Evolutionary conservation across 2,888 invertebrate species (phyloP).

Genomic region (Oeneis ivallda): DNA sequence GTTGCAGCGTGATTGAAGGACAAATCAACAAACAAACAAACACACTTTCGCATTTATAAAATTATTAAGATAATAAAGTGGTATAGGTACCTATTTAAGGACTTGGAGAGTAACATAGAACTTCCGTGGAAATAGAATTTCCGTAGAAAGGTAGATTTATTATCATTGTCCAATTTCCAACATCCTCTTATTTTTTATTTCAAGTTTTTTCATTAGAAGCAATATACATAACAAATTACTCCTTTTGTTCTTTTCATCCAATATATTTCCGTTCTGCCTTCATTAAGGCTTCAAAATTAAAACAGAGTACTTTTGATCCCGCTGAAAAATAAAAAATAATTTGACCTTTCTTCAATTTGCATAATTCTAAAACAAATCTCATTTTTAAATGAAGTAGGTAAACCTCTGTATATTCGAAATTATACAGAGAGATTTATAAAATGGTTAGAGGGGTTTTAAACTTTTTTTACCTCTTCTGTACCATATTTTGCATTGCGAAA

Average conservation of each 20-base stretch:
- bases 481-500: no score
- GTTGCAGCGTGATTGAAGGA: no score
- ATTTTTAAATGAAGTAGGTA: constrained; percentile 33
- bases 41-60: no score
- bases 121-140: no score
- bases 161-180: no score
- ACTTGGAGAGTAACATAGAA: no score
- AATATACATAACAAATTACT: constrained; percentile 6
- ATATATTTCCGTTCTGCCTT: constrained; percentile 24
- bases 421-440: constrained; percentile 32
- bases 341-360: constrained; percentile 39
- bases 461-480: neutral
- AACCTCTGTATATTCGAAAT: constrained; percentile 32
- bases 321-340: constrained; percentile 19
- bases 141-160: no score
- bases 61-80: no score
- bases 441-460: neutral
- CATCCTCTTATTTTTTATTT: no score
- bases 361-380: constrained; percentile 39
- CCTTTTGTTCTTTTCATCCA: constrained; percentile 10
- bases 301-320: constrained; percentile 25
- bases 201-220: neutral
- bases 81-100: no score
- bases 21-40: no score
- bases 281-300: constrained; percentile 28